Percentiles rank a stretch among this genome's conserved stretches.
Evolutionary conservation across 2,113 vertebrate species (phyloP).

Genomic region (Scomber japonicus): DNA sequence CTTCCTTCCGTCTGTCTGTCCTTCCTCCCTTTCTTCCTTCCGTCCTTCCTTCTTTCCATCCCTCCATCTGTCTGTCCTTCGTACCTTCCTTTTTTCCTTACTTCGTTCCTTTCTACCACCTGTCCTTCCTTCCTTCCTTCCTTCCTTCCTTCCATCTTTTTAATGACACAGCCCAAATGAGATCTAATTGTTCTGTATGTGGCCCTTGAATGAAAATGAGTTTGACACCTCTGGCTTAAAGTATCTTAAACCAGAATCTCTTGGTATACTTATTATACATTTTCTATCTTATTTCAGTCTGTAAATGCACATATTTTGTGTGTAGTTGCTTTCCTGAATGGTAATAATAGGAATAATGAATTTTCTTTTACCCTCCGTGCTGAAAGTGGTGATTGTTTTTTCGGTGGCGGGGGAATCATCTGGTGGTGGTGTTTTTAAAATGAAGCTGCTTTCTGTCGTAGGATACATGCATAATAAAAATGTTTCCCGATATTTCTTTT

Average conservation of each 20-base stretch:
- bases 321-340: neutral
- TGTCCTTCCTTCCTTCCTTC: too few species aligned
- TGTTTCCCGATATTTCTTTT: neutral
- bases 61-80: too few species aligned
- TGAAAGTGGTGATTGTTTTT: constrained; percentile 16
- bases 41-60: too few species aligned
- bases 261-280: neutral
- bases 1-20: too few species aligned
- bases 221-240: neutral
- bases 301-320: neutral
- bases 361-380: neutral
- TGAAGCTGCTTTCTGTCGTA: neutral
- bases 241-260: neutral
- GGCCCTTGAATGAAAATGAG: too few species aligned
- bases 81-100: too few species aligned
- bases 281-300: neutral
- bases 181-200: too few species aligned
- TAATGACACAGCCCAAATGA: too few species aligned
- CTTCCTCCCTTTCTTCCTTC: too few species aligned
- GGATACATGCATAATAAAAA: neutral
- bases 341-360: neutral
- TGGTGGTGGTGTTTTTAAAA: neutral
- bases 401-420: constrained; percentile 11
- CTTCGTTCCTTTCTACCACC: too few species aligned
- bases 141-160: too few species aligned